Evolutionary conservation across 2,888 invertebrate species (phyloP), one percentile per base, ranked within the genome.

Genomic region (Agrotis segetum): DNA sequence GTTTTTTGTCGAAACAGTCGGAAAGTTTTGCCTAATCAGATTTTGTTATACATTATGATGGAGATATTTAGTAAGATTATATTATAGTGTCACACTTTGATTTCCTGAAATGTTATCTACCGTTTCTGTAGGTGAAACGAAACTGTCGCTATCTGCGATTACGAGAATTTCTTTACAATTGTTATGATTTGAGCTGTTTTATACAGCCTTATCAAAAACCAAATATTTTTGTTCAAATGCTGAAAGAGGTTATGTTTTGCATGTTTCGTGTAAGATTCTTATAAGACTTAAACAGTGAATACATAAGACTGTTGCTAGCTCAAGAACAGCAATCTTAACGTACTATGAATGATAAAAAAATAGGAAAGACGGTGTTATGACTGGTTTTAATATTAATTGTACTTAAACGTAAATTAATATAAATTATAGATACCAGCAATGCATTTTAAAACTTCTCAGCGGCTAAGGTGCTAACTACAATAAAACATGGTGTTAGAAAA

Each of bases 401-500:
- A 24, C 24, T 24, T 24, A 24, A 29, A 40, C 16, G 24, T 62
- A 34, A 34, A 9, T 7, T 29, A 40, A 55, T 21, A 50, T 2
- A 67, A 53, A 56, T 24, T 44, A 46, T 19, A 40, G 40, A 2
- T 40, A 55, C 17, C 2, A 24, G 17, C 14, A 63, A 11, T 49
- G 17, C 17, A 44, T 24, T 13, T 61, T 61, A 58, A 63, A 53
- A 34, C 19, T 29, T 29, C 66, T 68, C 59, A 52, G 52, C 16
- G 17, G 13, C n/a, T 29, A 55, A 55, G 67, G 70, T 63, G 52
- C 21, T 63, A 71, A 52, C 63, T 71, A 63, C 44, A 71, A 66
- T 71, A 66, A 80, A 80, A 71, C 74, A 64, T 46, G 40, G 24
- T 50, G 47, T 52, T 59, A 46, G 44, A 62, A 69, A 71, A 75